A percentile compares a stretch with the other conserved stretches of the same genome.
Conservation (phyloP, 2,888 invertebrate genomes). For the Dasysyrphus tricinctus region DNA sequence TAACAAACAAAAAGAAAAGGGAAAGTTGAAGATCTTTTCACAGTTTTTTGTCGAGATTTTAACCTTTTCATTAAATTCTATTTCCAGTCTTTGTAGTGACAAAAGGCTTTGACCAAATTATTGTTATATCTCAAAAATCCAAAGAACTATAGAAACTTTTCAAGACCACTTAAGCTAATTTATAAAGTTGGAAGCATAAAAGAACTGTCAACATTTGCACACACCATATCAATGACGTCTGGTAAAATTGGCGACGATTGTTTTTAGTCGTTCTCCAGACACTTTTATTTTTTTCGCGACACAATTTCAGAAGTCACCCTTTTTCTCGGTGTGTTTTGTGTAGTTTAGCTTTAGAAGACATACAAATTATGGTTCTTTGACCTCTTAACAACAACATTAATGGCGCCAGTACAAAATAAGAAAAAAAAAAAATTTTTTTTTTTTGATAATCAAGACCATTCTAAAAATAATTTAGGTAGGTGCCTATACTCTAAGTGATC, state of each 20-base stretch:
- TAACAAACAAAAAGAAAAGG: too few species aligned
- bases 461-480: conserved; percentile 10
- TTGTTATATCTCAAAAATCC: neutral
- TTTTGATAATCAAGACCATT: neutral
- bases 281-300: neutral
- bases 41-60: too few species aligned
- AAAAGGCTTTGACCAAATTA: too few species aligned
- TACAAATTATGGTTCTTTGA: conserved; percentile 5
- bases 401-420: conserved; percentile 11
- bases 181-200: conserved; percentile 6
- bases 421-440: neutral
- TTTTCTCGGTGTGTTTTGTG: neutral
- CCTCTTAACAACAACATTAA: neutral
- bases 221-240: conserved; percentile 8
- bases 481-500: neutral
- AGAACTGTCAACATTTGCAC: conserved; percentile 14
- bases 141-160: neutral
- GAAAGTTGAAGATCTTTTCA: too few species aligned
- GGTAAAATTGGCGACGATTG: conserved; percentile 3
- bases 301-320: neutral
- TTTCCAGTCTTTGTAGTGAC: too few species aligned
- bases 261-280: neutral
- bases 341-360: neutral
- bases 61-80: too few species aligned
- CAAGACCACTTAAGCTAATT: conserved; percentile 21